Conservation (phyloP, 2,797 vertebrate genomes). For the Glossophaga mutica region DNA sequence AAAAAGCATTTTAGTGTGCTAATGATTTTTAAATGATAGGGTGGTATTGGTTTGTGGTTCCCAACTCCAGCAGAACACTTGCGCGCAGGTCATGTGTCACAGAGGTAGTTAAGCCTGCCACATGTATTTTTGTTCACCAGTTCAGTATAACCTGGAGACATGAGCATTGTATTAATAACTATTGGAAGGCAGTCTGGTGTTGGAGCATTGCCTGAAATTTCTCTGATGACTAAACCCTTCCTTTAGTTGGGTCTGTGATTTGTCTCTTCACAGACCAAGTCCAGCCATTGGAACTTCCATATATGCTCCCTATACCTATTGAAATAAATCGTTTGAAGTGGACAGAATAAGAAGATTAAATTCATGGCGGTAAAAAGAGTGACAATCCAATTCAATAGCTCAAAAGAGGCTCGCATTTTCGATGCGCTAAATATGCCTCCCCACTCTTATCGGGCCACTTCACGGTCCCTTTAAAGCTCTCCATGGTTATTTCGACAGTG, state of each 20-base stretch:
- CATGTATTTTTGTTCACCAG: background rate
- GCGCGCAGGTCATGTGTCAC: background rate
- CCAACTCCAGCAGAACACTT: background rate
- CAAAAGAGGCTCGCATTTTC: conserved; percentile 52
- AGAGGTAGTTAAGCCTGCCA: background rate
- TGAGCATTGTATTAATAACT: conserved; percentile 26
- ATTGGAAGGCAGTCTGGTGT: background rate
- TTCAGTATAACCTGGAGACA: conserved; percentile 11
- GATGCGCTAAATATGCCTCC: conserved; percentile 57
- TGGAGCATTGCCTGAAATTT: conserved; percentile 35
- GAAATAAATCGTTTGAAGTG: conserved; percentile 56
- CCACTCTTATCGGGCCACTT: conserved; percentile 58
- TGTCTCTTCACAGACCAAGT: background rate
- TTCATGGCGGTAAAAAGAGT: conserved; percentile 53
- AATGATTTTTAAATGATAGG: background rate
- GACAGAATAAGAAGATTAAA: conserved; percentile 58
- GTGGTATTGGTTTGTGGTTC: background rate
- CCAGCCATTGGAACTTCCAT: background rate
- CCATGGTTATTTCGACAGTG: conserved; percentile 55
- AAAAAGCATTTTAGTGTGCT: background rate
- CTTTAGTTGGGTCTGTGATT: background rate
- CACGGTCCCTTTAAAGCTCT: conserved; percentile 48
- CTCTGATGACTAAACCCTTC: conserved; percentile 40
- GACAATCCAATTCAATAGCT: conserved; percentile 53
- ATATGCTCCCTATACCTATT: conserved; percentile 22